A percentile compares a stretch with the other conserved stretches of the same genome.
Evolutionary conservation across 2,113 vertebrate genomes (phyloP).

Genomic region (Sphyrna mokarran): DNA sequence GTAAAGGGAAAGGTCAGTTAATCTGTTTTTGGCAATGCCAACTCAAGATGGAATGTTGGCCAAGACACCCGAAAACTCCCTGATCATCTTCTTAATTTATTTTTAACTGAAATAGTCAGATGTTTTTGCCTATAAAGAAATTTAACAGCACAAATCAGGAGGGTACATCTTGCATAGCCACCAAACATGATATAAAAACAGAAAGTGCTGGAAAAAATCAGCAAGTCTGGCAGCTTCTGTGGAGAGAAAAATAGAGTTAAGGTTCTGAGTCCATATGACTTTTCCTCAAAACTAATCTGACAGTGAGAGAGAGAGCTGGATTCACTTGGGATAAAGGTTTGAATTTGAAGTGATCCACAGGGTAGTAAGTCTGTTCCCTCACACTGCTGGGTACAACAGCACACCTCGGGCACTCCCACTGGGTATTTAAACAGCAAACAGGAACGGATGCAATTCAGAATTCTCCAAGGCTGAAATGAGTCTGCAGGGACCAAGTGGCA

Average conservation of each 20-base stretch:
- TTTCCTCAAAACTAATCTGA: not conserved
- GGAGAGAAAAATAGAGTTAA: too few relatives aligned
- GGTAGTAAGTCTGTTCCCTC: not conserved
- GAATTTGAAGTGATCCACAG: not conserved
- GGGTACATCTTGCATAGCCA: not conserved
- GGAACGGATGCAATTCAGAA: not conserved
- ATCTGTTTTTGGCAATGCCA: not conserved
- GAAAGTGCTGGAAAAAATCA: too few relatives aligned
- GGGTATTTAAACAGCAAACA: not conserved
- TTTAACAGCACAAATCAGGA: not conserved
- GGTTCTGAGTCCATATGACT: too few relatives aligned
- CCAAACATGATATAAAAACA: too few relatives aligned
- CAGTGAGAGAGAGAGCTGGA: not conserved
- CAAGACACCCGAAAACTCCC: not conserved
- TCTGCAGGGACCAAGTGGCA: not conserved
- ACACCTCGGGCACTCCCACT: not conserved
- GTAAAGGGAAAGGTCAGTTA: not conserved
- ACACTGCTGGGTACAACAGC: not conserved
- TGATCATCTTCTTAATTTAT: not conserved
- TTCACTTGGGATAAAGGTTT: not conserved
- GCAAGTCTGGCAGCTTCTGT: too few relatives aligned
- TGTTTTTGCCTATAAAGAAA: not conserved
- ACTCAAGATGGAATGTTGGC: not conserved
- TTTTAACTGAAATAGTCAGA: not conserved
- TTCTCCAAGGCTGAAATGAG: not conserved